phyloP scores from a whole-genome alignment of 2,888 invertebrate genomes.

The Pharmacophagus antenor region DNA sequence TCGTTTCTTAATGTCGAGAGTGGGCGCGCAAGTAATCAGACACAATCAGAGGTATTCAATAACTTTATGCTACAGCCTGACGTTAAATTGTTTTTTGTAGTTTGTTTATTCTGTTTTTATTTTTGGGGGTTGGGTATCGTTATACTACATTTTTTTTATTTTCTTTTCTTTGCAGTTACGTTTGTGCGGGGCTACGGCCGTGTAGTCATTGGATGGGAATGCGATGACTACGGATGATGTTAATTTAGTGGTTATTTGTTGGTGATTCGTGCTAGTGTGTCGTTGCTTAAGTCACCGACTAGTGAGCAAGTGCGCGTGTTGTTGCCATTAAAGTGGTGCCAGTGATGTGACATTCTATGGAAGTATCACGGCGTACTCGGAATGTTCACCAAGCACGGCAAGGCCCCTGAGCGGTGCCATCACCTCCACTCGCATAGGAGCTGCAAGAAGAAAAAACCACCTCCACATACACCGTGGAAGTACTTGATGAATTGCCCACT shows the following conservation, averaged over 20 bases:
- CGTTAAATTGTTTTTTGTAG: neutral
- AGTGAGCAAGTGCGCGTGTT: conserved; percentile 50
- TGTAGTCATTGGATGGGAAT: conserved; percentile 60
- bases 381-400: conserved; percentile 78
- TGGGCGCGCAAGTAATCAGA: conserved; percentile 47
- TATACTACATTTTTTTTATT: conserved; percentile 64
- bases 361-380: conserved; percentile 69
- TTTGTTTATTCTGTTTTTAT: conserved; percentile 41
- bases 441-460: conserved; percentile 76
- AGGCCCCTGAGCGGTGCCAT: conserved; percentile 75
- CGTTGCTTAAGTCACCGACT: conserved; percentile 39
- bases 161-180: conserved; percentile 77
- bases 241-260: conserved; percentile 57
- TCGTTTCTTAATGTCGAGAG: conserved; percentile 41
- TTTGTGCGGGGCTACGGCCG: conserved; percentile 56
- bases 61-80: neutral
- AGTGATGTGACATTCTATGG: conserved; percentile 78
- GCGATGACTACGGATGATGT: conserved; percentile 74
- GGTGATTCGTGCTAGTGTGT: conserved; percentile 65
- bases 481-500: conserved; percentile 83
- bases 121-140: conserved; percentile 37
- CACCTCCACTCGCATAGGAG: conserved; percentile 68
- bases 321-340: conserved; percentile 52
- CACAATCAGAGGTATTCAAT: neutral
- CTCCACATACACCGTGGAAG: conserved; percentile 78